phyloP scores from a whole-genome alignment of 2,113 vertebrate genomes.

The Xenopus borealis region DNA sequence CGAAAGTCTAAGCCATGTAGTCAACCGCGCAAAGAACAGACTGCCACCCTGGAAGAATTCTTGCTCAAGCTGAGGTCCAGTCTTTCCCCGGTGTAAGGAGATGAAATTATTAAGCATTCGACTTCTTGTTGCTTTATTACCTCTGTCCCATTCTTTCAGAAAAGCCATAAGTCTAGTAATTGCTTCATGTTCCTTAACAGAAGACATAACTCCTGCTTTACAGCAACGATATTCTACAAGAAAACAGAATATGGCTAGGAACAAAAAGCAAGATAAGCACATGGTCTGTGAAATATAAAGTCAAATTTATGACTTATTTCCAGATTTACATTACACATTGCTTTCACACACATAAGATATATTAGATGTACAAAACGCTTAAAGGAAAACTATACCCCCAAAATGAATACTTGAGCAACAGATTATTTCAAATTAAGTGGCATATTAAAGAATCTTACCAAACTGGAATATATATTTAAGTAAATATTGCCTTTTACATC shows the following conservation, averaged over 20 bases:
- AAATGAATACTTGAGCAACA: too few species aligned
- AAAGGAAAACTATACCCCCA: too few species aligned
- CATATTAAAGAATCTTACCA: too few species aligned
- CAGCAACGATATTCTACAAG: constrained; percentile 19
- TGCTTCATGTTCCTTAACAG: constrained; percentile 63
- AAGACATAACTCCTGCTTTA: constrained; percentile 57
- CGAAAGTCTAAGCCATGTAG: constrained; percentile 74
- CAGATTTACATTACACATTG: too few species aligned
- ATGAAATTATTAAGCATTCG: constrained; percentile 73
- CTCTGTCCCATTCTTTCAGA: constrained; percentile 76
- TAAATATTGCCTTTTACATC: too few species aligned
- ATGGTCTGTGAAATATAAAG: neutral
- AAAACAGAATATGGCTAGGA: constrained; percentile 19
- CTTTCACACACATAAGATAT: too few species aligned
- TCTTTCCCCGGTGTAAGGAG: constrained; percentile 64
- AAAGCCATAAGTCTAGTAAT: constrained; percentile 66
- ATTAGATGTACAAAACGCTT: too few species aligned
- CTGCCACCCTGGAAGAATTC: constrained; percentile 77
- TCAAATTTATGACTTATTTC: too few species aligned
- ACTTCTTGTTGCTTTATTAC: constrained; percentile 53
- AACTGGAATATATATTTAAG: too few species aligned
- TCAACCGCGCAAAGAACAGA: constrained; percentile 77
- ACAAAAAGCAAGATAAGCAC: neutral
- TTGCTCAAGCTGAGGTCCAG: constrained; percentile 72
- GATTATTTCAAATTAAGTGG: too few species aligned